Base-by-base conservation (phyloP, 2,888 invertebrate species). In the Cantharis rustica region DNA sequence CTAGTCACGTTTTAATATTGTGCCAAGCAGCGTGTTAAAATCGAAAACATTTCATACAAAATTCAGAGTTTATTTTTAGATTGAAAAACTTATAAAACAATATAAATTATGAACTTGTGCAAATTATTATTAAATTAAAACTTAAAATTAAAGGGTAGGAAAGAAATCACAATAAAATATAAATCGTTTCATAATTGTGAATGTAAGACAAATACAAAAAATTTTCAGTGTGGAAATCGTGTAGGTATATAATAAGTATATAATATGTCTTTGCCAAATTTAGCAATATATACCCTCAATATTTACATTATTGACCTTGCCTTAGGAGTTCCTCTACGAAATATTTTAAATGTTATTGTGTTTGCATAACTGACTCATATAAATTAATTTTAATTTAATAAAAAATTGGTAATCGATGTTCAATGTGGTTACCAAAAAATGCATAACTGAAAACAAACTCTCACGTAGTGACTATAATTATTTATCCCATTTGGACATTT, bases 1-100 rank as follows among this genome's bases (percentile, higher is more conserved):
- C 83, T 83, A 83, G 83, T 83, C 83, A 83, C 83, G 79, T 73
- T 80, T 78, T 82, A 78, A 80, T 47, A 47, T 83, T 82, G 83
- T 83, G 83, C 83, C 83, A 83, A 83, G 71, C 69, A 69, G 74
- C 61, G 71, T 27, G 27, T 68, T 71, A 62, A 27, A 23, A 64
- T 47, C n/a, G n/a, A 31, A 31, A 31, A 31, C n/a, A 47, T 47
- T 47, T 47, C 47, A 47, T 47, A n/a, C n/a, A 47, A 70, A 70
- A 64, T 70, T 47, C 13, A 20, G 64, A 64, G 64, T 74, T 70
- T 63, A 70, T 64, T 17, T 63, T 62, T 13, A 69, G 71, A 75
- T 75, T 61, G 68, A 68, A 71, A 61, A 47, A 71, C 66, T 66
- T 4, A 13, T 66, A 27, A n/a, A 75, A 27, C 61, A 69, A 17